Base-by-base conservation (phyloP, 2,797 vertebrate species). In the Cyclopterus lumpus region DNA sequence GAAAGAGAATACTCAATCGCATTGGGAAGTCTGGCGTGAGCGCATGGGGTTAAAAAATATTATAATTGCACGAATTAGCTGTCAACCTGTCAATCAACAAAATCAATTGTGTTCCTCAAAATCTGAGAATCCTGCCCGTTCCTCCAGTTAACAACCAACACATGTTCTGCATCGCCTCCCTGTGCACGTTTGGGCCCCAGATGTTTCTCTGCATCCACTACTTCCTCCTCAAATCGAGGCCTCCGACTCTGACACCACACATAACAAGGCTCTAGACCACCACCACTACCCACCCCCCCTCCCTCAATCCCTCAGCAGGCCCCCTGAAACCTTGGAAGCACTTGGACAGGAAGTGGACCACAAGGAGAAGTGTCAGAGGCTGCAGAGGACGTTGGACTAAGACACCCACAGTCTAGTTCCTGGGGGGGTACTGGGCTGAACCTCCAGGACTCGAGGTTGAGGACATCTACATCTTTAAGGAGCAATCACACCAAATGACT, bases 311-410 rank as follows among this genome's bases (percentile, higher is more conserved):
- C 11, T 6, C 24, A 30, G 2, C 10, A 61, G 24, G 48, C 3
- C 73, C 40, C 4, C 30, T 58, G 55, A 64, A 14, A 12, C 9
- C 11, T 1, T 14, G 12, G 54, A 32, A 60, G 49, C 16, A 51
- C 61, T 66, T 59, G 20, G 40, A 73, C 64, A 70, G 53, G 55
- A 80, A 57, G 49, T 60, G 18, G 61, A 40, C 36, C n/a, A 49
- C 55, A 58, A 34, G 40, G 55, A 67, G 49, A 54, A 71, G 79
- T 73, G 67, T 70, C 70, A 67, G 34, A 76, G 49, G 71, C 18
- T 44, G 9, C 16, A 72, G 32, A 84, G 83, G 69, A 63, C 48
- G 54, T 26, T 24, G 22, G 22, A 3, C 51, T 6, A 7, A 4
- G 51, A 53, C 22, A 22, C 14, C 22, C 3, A 46, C 7, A 12